Evolutionary conservation across 2,113 vertebrate genomes (phyloP), one percentile per base, ranked within the genome.

Genomic region (Regulus satrapa): DNA sequence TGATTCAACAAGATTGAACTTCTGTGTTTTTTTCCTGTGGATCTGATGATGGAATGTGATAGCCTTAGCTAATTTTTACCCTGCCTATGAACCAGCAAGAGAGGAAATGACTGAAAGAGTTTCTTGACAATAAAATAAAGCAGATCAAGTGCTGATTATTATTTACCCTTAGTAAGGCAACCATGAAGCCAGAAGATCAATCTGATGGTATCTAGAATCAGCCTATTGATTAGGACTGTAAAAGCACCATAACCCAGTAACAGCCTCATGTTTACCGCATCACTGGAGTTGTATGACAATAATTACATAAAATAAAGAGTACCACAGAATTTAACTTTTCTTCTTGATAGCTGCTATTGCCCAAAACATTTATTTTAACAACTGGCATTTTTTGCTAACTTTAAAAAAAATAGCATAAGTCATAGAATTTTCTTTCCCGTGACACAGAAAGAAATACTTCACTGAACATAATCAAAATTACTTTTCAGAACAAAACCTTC

Each of bases 371-470:
- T 29, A 56, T 77, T 80, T 68, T 68, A 55, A 61, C 6, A 64
- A 32, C 5, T 52, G 31, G 4, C 1, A 1, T 10, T 16, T 75
- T 55, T 51, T 2, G 2, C 43, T 64, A 51, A 23, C 4, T 55
- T 73, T 18, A 43, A 68, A 83, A 68, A 48, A n/a, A 62, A 56
- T 59, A 38, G 5, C 8, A 18, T 14, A 51, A 49, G 3, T 32
- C 11, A 58, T 54, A 46, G 2, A 20, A 4, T 72, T 63, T 71
- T 83, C 32, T 63, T 76, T 43, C 23, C 28, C 69, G 26, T 34
- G 24, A 45, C 20, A 61, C 14, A 69, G 11, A 81, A 86, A 83
- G 31, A 94, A 89, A 86, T n/a, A 15, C 12, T 8, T 73, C 68
- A 11, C 11, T 64, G 36, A 87, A 68, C 7, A 76, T 32, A 81